Evolutionary conservation across 2,888 invertebrate genomes (phyloP).

Genomic region (Campoletis raptor): DNA sequence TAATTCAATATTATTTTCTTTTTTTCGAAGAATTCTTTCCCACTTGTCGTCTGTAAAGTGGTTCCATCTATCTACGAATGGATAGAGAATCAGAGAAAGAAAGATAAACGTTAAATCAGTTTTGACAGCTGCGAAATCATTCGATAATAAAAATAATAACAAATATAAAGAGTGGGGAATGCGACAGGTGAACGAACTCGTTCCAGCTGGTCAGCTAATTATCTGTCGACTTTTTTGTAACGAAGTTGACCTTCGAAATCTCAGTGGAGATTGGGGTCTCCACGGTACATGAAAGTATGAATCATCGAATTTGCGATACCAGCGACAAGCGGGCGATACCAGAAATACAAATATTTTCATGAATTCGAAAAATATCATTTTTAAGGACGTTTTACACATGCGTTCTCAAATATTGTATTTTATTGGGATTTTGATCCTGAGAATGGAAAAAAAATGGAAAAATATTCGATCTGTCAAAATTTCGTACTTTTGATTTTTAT

Average conservation of each 20-base stretch:
- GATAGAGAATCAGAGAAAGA: neutral
- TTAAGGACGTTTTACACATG: no score
- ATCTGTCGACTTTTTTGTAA: conserved; percentile 9
- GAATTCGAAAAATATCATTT: neutral
- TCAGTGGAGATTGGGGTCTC: conserved; percentile 12
- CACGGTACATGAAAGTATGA: neutral
- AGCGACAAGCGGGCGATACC: neutral
- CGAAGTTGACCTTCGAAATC: conserved; percentile 26
- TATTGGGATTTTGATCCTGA: no score
- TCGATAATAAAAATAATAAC: conserved; percentile 1
- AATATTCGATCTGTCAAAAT: no score
- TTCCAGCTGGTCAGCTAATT: conserved; percentile 33
- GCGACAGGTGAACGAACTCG: conserved; percentile 30
- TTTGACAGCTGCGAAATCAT: neutral
- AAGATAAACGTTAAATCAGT: neutral
- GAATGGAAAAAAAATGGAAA: no score
- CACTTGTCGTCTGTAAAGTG: conserved; percentile 51
- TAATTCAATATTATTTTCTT: neutral
- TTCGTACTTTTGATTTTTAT: no score
- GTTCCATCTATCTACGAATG: conserved; percentile 56
- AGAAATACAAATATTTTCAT: neutral
- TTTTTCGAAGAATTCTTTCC: neutral
- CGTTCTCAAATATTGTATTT: neutral
- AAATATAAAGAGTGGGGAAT: neutral
- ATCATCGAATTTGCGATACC: conserved; percentile 7